Evolutionary conservation across 2,888 invertebrate genomes (phyloP), one percentile per base, ranked within the genome.

Genomic region (Buathra laborator): DNA sequence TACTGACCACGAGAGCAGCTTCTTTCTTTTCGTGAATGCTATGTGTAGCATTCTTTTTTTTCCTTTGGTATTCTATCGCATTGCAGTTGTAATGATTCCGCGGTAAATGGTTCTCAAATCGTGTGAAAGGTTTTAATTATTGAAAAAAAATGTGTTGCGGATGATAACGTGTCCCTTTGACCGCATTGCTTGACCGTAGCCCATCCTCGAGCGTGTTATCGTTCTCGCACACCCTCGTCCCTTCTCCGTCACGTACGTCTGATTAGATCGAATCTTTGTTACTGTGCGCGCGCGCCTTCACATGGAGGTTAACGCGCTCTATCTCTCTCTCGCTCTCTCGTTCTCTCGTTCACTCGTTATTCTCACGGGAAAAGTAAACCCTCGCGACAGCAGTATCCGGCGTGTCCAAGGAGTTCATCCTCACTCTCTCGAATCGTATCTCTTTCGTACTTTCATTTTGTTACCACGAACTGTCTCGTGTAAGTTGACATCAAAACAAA

Each of bases 221-320:
- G 32, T 64, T 67, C 78, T 70, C 43, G 71, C 78, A 66, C 78
- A 53, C 70, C 32, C 59, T 66, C 37, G 48, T 59, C 67, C 44
- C 53, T 43, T 77, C 46, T 70, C 59, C 59, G 74, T 71, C 74
- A 67, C 70, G 72, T 76, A 82, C 79, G 79, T 82, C 71, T 80
- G 82, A 85, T 85, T 85, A 82, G 82, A 85, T 85, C 85, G 85
- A 85, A 85, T 70, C 81, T 82, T 82, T 79, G 84, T 82, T 85
- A 81, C 81, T 19, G 78, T 75, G 82, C 75, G 82, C 71, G 82
- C 81, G 81, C 81, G 84, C 84, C 72, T 81, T 77, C 81, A 74
- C 77, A 76, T 59, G 78, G 85, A 82, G 85, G 85, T 85, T 85
- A 85, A 81, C 82, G 84, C 83, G 83, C 83, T 79, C 77, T 66